These are phyloP conservation scores for Pyrgus malvae DNA, from an alignment of 2,888 invertebrate genomes.

Conservation along the genomic window DNA sequence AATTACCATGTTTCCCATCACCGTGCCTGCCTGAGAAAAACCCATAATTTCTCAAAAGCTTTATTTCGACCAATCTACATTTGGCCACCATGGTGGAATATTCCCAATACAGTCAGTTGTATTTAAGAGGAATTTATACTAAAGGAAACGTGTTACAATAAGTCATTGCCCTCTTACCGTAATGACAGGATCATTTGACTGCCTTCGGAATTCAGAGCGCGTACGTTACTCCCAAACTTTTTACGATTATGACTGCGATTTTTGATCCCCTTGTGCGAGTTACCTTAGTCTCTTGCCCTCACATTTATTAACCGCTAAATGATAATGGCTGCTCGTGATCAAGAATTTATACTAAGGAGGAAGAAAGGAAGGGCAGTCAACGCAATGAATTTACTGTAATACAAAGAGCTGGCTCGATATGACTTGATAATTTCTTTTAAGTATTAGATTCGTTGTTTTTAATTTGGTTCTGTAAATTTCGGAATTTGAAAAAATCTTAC, in stretches of 20 bases:
- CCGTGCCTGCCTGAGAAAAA: too few species aligned
- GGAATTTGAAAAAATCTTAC: too few species aligned
- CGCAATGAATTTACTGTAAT: too few species aligned
- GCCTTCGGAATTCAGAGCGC: conserved; percentile 66
- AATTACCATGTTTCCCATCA: too few species aligned
- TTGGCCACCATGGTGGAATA: too few species aligned
- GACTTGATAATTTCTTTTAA: too few species aligned
- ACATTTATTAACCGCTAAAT: conserved; percentile 74
- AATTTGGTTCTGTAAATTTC: too few species aligned
- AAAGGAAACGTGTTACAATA: background rate
- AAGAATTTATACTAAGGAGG: conserved; percentile 11
- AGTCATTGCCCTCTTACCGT: conserved; percentile 49
- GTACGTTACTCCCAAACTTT: conserved; percentile 71
- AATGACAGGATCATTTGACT: conserved; percentile 61
- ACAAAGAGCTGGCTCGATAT: too few species aligned
- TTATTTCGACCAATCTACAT: too few species aligned
- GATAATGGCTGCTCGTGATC: conserved; percentile 51
- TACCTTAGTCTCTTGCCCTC: conserved; percentile 62
- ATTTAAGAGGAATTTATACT: background rate
- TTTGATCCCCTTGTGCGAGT: conserved; percentile 63
- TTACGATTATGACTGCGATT: conserved; percentile 75
- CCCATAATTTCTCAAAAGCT: too few species aligned
- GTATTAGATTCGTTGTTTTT: too few species aligned
- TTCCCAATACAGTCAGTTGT: too few species aligned
- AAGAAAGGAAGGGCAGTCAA: background rate